Evolutionary conservation across 2,797 vertebrate species (phyloP).

Genomic region (Cephalopachus bancanus): DNA sequence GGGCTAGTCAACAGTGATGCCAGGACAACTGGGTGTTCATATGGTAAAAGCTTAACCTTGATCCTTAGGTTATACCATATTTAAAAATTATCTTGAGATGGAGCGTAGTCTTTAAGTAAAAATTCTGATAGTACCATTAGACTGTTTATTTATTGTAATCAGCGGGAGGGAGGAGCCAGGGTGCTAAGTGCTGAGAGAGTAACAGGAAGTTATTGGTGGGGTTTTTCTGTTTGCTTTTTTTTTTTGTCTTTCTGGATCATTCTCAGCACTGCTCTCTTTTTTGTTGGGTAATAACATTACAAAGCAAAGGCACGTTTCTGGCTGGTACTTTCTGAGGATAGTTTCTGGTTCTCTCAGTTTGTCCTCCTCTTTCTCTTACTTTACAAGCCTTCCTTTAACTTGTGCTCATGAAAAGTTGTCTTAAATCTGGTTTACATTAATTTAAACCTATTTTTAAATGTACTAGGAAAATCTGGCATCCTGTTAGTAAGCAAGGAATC

Average conservation of each 20-base stretch:
- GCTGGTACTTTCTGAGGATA: not conserved
- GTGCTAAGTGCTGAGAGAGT: not conserved
- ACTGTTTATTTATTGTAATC: not conserved
- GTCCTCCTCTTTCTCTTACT: not conserved
- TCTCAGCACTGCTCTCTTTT: not conserved
- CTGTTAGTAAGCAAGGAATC: constrained; percentile 8
- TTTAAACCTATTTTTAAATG: constrained; percentile 58
- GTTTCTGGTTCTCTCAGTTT: not conserved
- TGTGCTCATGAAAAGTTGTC: not conserved
- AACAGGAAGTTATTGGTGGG: not conserved
- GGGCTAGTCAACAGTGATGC: not conserved
- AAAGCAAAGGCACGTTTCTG: not conserved
- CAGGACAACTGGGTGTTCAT: not conserved
- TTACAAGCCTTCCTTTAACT: not conserved
- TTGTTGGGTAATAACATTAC: not conserved
- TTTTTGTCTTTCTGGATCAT: not conserved
- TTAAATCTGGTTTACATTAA: constrained; percentile 29
- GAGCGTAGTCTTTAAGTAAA: not conserved
- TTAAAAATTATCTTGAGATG: not conserved
- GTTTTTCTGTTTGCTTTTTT: too few relatives aligned
- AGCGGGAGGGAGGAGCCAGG: not conserved
- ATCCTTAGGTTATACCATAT: not conserved
- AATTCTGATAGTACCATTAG: not conserved
- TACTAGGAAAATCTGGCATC: constrained; percentile 39
- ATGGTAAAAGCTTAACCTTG: not conserved